Evolutionary conservation across 2,797 vertebrate species (phyloP).

Genomic region (Arnoldichthys spilopterus): DNA sequence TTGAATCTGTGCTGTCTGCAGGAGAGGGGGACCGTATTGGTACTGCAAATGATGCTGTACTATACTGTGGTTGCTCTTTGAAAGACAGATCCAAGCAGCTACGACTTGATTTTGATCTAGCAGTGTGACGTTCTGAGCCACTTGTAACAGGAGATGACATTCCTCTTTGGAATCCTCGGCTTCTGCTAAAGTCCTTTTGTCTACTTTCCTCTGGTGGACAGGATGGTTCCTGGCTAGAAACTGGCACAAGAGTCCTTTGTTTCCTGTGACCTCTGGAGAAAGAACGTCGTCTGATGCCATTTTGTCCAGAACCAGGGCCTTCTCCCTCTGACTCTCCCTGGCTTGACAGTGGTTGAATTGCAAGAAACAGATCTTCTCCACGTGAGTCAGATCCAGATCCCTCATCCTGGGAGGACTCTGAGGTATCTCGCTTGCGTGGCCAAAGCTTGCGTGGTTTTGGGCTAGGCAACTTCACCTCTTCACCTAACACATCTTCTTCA

Average conservation of each 20-base stretch:
- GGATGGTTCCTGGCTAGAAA: slow-evolving; percentile 70
- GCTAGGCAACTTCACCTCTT: slow-evolving; percentile 62
- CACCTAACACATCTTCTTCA: slow-evolving; percentile 65
- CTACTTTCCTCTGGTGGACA: slow-evolving; percentile 65
- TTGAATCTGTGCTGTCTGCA: slow-evolving; percentile 79
- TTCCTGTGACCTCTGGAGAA: slow-evolving; percentile 64
- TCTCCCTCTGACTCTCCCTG: slow-evolving; percentile 77
- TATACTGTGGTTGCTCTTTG: slow-evolving; percentile 62
- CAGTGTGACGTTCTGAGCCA: not conserved
- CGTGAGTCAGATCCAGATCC: slow-evolving; percentile 68
- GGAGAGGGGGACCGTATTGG: slow-evolving; percentile 72
- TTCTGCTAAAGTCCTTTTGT: slow-evolving; percentile 8
- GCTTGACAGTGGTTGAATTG: slow-evolving; percentile 70
- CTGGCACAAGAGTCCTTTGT: slow-evolving; percentile 66
- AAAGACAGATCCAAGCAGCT: slow-evolving; percentile 76
- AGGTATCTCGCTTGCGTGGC: slow-evolving; percentile 55
- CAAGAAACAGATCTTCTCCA: slow-evolving; percentile 71
- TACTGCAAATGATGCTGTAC: slow-evolving; percentile 66
- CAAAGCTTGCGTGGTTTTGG: slow-evolving; percentile 50
- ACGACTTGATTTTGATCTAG: slow-evolving; percentile 63
- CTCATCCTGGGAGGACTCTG: slow-evolving; percentile 77
- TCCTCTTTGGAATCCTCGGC: slow-evolving; percentile 34
- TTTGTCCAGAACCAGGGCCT: slow-evolving; percentile 61
- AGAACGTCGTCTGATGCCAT: slow-evolving; percentile 51
- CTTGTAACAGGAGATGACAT: slow-evolving; percentile 20